Base-by-base conservation (phyloP, 2,113 vertebrate species). In the Trogon melanurus region DNA sequence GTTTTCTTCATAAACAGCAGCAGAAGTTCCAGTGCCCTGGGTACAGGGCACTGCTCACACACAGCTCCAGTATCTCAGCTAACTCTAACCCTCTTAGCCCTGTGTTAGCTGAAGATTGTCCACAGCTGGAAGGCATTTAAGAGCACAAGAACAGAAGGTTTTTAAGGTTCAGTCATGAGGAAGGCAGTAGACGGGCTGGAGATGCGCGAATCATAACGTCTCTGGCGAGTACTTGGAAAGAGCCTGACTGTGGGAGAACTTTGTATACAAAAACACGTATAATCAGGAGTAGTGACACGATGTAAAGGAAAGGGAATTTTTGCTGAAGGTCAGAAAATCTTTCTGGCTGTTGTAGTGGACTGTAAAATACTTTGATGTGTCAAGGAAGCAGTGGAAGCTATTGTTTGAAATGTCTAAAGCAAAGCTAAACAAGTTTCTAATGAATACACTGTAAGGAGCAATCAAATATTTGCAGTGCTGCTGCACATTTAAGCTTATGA, bases 401-500 rank as follows among this genome's bases (percentile, higher is more conserved):
- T 74, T 96, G 86, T 95, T 95, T 95, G 89, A 94, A 53, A 85
- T 51, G 34, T 56, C 73, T 78, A 88, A 80, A 94, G 18, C 71
- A 74, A 93, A 91, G 38, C 18, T 85, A 96, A 96, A 96, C 91
- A 93, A 36, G 71, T 83, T 88, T 80, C 12, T 83, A 83, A 34
- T 51, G 61, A 91, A 51, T 62, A 73, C 51, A 82, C 26, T 1
- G 0, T 44, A 53, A 76, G 12, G 29, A 85, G 48, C 41, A 78
- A 83, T 73, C 71, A 88, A 78, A 45, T 85, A 53, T 51, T 91
- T 90, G 47, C 19, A 78, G 47, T 48, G 34, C 29, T 44, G 67
- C 62, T 83, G 64, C 38, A 73, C 47, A 44, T 82, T 51, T 34
- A 65, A 91, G 13, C 62, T 88, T 64, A 44, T 47, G 32, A n/a